Base-by-base conservation (phyloP, 2,797 vertebrate genomes). In the Trematomus bernacchii region DNA sequence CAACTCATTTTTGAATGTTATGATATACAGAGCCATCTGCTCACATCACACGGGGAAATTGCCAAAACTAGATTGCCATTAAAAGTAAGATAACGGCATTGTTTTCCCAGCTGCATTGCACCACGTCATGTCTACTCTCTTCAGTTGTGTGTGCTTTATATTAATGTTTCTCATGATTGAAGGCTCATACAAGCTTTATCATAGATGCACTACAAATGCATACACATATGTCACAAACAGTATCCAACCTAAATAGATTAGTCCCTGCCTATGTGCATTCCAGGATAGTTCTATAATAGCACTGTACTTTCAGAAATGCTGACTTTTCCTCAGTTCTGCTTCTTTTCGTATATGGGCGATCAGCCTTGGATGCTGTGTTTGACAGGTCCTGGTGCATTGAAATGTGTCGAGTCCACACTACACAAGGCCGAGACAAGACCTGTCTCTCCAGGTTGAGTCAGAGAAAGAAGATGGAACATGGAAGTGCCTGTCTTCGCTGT, bases 401-500 rank as follows among this genome's bases (percentile, higher is more conserved):
- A 81, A 87, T 81, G 77, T 87, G 76, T 88, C 87, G 48, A 50
- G 66, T 79, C 71, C 73, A 58, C 71, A 62, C 73, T 69, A 83
- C 71, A 84, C 80, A 80, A 83, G 83, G 71, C 85, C 59, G 59
- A 84, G 82, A 85, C 85, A 77, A 74, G 79, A 57, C 53, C 76
- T 60, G 82, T 88, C 86, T 86, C 64, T 76, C 77, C 52, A 74
- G 59, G 81, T 80, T 72, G 68, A 85, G 79, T 77, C 78, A 60
- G 47, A 61, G 51, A 85, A 61, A 40, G 85, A 76, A 79, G 84
- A 77, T 47, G 37, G 68, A 85, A 84, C 84, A 83, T 59, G 91
- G 86, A 89, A 88, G 81, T 33, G 82, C n/a, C 83, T 83, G 79
- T 90, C 87, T 87, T 72, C 53, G 43, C 77, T 87, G 87, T 89